Conservation (phyloP, 2,113 vertebrate species). For the Urocitellus parryii region DNA sequence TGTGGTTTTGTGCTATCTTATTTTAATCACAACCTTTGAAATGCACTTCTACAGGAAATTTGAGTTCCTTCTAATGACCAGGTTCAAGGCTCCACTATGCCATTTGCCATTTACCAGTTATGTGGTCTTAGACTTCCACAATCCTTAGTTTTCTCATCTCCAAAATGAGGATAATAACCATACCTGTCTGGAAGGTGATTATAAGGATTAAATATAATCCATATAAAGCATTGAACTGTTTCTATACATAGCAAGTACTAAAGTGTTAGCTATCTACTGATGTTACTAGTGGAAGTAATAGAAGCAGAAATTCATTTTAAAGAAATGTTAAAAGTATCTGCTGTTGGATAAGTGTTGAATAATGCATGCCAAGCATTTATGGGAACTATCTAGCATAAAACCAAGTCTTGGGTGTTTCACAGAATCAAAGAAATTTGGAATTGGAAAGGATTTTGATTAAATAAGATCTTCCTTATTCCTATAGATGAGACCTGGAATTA, state of each 20-base stretch:
- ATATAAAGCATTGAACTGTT: not conserved
- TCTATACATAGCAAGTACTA: not conserved
- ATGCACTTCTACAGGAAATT: not conserved
- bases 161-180: conserved; percentile 24
- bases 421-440: conserved; percentile 35
- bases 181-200: not conserved
- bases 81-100: not conserved
- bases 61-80: not conserved
- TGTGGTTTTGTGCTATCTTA: not conserved
- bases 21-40: not conserved
- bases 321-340: not conserved
- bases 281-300: not conserved
- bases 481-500: not conserved
- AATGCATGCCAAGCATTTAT: not conserved
- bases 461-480: not conserved
- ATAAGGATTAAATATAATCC: conserved; percentile 21
- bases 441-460: conserved; percentile 40
- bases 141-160: not conserved
- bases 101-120: not conserved
- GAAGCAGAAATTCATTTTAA: not conserved
- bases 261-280: conserved; percentile 3
- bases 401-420: not conserved
- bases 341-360: not conserved
- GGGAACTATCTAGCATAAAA: not conserved
- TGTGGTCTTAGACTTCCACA: not conserved